Conservation (phyloP, 2,888 invertebrate genomes). For the Lathronympha strigana region DNA sequence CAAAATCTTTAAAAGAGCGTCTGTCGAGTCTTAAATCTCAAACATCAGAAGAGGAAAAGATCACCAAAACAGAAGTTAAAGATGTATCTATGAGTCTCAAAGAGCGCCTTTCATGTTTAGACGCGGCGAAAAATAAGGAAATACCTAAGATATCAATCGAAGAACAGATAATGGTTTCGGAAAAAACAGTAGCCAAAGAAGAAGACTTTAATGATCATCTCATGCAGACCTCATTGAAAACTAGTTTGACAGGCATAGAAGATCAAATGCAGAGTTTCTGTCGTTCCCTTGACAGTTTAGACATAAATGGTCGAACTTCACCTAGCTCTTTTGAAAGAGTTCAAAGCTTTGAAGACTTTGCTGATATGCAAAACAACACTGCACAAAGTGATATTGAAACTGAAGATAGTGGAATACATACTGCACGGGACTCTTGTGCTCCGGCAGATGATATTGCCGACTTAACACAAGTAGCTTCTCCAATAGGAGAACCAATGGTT, state of each 20-base stretch:
- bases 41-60: conserved; percentile 75
- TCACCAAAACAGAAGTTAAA: conserved; percentile 72
- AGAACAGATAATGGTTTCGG: conserved; percentile 61
- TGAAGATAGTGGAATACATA: conserved; percentile 92
- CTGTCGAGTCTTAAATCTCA: conserved; percentile 77
- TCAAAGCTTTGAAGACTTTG: conserved; percentile 86
- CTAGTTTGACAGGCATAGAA: conserved; percentile 74
- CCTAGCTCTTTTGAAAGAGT: conserved; percentile 85
- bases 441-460: conserved; percentile 90
- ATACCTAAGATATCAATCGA: conserved; percentile 74
- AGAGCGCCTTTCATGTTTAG: conserved; percentile 80
- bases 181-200: conserved; percentile 59
- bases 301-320: conserved; percentile 82
- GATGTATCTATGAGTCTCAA: conserved; percentile 81
- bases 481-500: conserved; percentile 74
- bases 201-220: conserved; percentile 61
- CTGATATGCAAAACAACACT: conserved; percentile 84
- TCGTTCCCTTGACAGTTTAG: conserved; percentile 86
- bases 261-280: conserved; percentile 86
- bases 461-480: conserved; percentile 77
- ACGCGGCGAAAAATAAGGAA: conserved; percentile 80
- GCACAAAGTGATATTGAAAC: conserved; percentile 87
- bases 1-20: conserved; percentile 78
- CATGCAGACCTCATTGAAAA: conserved; percentile 67
- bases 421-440: conserved; percentile 90